phyloP scores from a whole-genome alignment of 2,797 vertebrate genomes.

The Coilia nasus region DNA sequence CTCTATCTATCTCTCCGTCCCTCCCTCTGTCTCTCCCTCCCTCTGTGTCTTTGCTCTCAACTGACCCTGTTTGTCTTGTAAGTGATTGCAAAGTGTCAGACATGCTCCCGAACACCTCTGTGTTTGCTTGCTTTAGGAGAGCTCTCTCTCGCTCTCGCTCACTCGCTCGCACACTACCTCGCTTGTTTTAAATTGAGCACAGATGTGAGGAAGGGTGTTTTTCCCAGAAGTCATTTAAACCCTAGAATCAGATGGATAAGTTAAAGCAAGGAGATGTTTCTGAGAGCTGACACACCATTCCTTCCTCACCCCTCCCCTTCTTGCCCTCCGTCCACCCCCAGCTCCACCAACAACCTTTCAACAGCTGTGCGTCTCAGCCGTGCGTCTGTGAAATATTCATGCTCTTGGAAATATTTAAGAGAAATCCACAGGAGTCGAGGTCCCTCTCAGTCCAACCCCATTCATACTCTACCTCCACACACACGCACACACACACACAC shows the following conservation, averaged over 20 bases:
- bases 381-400: slow-evolving; percentile 63
- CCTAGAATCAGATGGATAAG: slow-evolving; percentile 38
- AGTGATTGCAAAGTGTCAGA: not conserved
- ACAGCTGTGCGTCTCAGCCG: slow-evolving; percentile 32
- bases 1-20: too few species aligned
- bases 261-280: slow-evolving; percentile 26
- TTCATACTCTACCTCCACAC: not conserved
- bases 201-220: slow-evolving; percentile 5
- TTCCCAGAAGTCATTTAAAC: not conserved
- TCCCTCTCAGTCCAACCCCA: not conserved
- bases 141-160: not conserved
- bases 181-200: not conserved
- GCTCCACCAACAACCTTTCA: slow-evolving; percentile 36
- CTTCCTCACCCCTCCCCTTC: too few species aligned
- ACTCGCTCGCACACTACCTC: not conserved
- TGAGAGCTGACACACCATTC: not conserved
- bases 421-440: slow-evolving; percentile 24
- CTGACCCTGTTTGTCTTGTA: slow-evolving; percentile 1
- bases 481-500: not conserved
- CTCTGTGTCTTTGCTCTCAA: too few species aligned
- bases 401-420: slow-evolving; percentile 57
- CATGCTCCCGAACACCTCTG: slow-evolving; percentile 15
- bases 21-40: too few species aligned
- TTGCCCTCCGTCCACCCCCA: not conserved
- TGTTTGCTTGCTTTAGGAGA: not conserved